phyloP scores from a whole-genome alignment of 2,797 vertebrate genomes.

The Microctenopoma lineatum region DNA sequence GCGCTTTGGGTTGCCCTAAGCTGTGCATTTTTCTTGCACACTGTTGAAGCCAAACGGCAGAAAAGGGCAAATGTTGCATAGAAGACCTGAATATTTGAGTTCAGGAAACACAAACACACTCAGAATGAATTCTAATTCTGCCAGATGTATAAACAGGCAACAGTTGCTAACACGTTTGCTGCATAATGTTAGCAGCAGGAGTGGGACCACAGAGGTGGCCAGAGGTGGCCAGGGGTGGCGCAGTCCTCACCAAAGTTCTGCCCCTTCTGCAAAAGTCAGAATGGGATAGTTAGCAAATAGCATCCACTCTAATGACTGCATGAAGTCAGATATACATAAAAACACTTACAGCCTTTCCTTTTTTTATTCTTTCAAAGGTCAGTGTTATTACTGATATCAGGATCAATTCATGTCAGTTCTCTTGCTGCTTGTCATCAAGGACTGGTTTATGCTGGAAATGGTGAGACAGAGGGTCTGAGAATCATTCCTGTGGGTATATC shows the following conservation, averaged over 20 bases:
- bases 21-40: background rate
- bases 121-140: too few relatives aligned
- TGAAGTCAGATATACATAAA: conserved; percentile 3
- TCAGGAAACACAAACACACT: background rate
- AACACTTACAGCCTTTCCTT: background rate
- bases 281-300: too few relatives aligned
- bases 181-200: too few relatives aligned
- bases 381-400: conserved; percentile 26
- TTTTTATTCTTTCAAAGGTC: conserved; percentile 30
- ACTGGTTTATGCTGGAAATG: conserved; percentile 4
- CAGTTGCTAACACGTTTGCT: too few relatives aligned
- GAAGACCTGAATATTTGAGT: background rate
- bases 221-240: background rate
- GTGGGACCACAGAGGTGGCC: background rate
- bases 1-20: background rate
- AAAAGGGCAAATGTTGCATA: background rate
- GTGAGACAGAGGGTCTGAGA: conserved; percentile 4
- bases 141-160: background rate
- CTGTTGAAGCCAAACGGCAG: background rate
- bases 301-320: background rate
- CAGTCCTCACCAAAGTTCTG: too few relatives aligned
- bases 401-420: conserved; percentile 16
- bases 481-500: conserved; percentile 4
- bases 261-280: too few relatives aligned
- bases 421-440: conserved; percentile 17